Conservation (phyloP, 1,140 invertebrate genomes). For the Brachionus asplanchnoidis region DNA sequence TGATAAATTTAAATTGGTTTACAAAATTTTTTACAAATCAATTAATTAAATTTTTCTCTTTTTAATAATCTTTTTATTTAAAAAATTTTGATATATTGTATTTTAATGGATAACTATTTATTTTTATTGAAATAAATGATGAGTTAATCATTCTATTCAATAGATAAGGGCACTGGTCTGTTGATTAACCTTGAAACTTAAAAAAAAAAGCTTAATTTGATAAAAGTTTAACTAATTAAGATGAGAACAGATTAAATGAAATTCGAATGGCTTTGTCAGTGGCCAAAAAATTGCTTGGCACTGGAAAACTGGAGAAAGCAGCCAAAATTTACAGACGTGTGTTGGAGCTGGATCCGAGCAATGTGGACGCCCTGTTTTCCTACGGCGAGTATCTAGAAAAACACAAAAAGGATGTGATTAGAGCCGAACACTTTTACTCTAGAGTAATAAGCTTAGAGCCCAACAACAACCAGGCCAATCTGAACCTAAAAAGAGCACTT, state of each 20-base stretch:
- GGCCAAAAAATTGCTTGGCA: constrained; percentile 73
- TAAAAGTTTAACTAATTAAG: neutral
- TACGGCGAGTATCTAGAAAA: constrained; percentile 90
- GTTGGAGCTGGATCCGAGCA: constrained; percentile 76
- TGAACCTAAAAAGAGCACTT: constrained; percentile 74
- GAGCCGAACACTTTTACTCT: constrained; percentile 81
- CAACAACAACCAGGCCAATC: constrained; percentile 64
- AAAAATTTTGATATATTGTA: too few relatives aligned
- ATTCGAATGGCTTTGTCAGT: constrained; percentile 74
- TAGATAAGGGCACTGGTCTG: too few relatives aligned
- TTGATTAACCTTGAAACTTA: too few relatives aligned
- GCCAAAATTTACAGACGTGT: constrained; percentile 81
- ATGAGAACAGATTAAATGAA: constrained; percentile 60
- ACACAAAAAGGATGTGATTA: constrained; percentile 74
- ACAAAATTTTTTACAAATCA: too few relatives aligned
- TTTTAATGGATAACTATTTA: too few relatives aligned
- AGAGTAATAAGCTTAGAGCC: constrained; percentile 76
- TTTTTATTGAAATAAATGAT: too few relatives aligned
- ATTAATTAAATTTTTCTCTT: too few relatives aligned
- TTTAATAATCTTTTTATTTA: too few relatives aligned
- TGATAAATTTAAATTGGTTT: too few relatives aligned
- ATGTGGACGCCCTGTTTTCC: constrained; percentile 82
- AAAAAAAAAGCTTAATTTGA: neutral
- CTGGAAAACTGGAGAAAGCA: constrained; percentile 78
- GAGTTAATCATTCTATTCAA: too few relatives aligned